These are phyloP conservation scores for Cryptus armator DNA, from an alignment of 2,888 invertebrate species.

Conservation along the genomic window DNA sequence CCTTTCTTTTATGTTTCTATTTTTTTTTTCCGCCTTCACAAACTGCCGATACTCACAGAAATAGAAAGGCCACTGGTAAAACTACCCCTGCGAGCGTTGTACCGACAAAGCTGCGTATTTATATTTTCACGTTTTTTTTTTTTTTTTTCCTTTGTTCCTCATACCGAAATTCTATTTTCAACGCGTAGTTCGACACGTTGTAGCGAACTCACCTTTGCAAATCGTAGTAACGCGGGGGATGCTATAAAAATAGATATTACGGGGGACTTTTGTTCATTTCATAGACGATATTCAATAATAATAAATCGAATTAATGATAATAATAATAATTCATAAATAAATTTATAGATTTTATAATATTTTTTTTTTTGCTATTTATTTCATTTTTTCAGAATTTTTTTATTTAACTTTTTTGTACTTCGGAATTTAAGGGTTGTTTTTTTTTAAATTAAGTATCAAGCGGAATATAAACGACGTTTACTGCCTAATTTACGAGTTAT, in stretches of 20 bases:
- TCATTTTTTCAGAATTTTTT: too few relatives aligned
- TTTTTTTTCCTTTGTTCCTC: constrained; percentile 6
- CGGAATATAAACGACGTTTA: too few relatives aligned
- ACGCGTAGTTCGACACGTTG: neutral
- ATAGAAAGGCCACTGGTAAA: constrained; percentile 26
- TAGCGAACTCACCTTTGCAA: neutral
- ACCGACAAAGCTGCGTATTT: neutral
- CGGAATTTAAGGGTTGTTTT: too few relatives aligned
- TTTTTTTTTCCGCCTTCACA: neutral
- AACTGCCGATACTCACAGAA: constrained; percentile 39
- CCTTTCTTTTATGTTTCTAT: neutral
- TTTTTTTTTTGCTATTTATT: too few relatives aligned
- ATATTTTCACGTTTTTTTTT: neutral
- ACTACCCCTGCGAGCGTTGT: neutral
- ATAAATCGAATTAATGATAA: too few relatives aligned
- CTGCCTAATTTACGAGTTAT: too few relatives aligned
- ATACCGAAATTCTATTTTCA: neutral
- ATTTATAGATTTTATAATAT: too few relatives aligned
- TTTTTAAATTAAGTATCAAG: too few relatives aligned
- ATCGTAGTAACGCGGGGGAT: too few relatives aligned
- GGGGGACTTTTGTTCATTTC: neutral
- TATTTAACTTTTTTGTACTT: too few relatives aligned
- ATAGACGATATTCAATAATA: too few relatives aligned
- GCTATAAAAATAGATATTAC: neutral
- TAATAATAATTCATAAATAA: too few relatives aligned